phyloP scores from a whole-genome alignment of 1,140 invertebrate genomes.

The Aphelinus certus region DNA sequence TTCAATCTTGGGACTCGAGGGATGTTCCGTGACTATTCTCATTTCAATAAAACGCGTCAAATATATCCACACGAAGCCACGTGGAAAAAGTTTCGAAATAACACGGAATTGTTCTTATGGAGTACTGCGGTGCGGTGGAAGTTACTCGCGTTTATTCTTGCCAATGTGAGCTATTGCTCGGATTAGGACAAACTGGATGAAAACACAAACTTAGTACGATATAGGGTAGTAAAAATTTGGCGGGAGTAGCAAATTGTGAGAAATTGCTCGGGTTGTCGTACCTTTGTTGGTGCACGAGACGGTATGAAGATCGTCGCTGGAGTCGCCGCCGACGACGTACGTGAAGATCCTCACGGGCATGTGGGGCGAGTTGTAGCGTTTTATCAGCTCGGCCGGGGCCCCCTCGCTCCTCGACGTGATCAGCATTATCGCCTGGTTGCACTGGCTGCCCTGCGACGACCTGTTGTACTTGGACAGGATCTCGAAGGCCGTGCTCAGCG shows the following conservation, averaged over 20 bases:
- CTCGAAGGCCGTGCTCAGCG: conserved; percentile 90
- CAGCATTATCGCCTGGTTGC: conserved; percentile 98
- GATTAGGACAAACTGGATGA: too few relatives aligned
- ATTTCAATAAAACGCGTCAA: too few relatives aligned
- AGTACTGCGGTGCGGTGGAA: too few relatives aligned
- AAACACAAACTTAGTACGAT: too few relatives aligned
- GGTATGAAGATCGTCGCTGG: conserved; percentile 84
- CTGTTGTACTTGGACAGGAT: conserved; percentile 89
- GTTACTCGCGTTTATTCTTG: too few relatives aligned
- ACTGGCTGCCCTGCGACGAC: conserved; percentile 84
- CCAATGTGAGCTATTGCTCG: background rate
- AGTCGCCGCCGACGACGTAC: conserved; percentile 93
- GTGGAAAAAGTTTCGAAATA: too few relatives aligned
- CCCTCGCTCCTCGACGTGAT: conserved; percentile 82
- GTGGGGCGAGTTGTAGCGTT: conserved; percentile 89
- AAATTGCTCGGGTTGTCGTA: conserved; percentile 51
- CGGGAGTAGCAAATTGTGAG: too few relatives aligned
- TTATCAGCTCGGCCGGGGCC: conserved; percentile 83
- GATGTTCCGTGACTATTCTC: too few relatives aligned
- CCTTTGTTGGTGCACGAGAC: conserved; percentile 98
- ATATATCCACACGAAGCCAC: too few relatives aligned
- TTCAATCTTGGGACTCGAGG: too few relatives aligned
- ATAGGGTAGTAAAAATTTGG: too few relatives aligned
- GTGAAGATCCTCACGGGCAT: conserved; percentile 95
- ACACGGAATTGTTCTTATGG: too few relatives aligned